These are phyloP conservation scores for Semicossyphus pulcher DNA, from an alignment of 2,113 vertebrate genomes.

Conservation along the genomic window DNA sequence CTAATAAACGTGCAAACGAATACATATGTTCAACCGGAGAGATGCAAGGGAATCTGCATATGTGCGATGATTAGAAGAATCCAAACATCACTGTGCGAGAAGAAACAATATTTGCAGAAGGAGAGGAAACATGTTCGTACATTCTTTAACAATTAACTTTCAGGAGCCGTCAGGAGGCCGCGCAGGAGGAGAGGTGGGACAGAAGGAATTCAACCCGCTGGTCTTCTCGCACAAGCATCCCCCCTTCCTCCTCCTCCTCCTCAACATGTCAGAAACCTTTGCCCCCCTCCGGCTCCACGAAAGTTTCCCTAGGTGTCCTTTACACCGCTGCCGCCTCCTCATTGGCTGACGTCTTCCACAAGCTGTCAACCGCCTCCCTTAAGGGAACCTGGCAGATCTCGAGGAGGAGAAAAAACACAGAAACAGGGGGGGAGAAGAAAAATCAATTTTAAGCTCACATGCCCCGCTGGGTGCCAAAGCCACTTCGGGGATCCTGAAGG, in stretches of 20 bases:
- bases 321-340: conserved; percentile 85
- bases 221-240: conserved; percentile 87
- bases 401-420: conserved; percentile 68
- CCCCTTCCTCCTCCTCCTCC: conserved; percentile 44
- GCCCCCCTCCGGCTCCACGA: conserved; percentile 78
- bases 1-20: conserved; percentile 25
- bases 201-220: conserved; percentile 41
- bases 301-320: conserved; percentile 89
- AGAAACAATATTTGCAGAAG: conserved; percentile 37
- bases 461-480: conserved; percentile 96
- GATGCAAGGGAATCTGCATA: conserved; percentile 36
- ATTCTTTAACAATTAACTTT: conserved; percentile 69
- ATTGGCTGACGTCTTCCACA: conserved; percentile 85
- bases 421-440: conserved; percentile 62
- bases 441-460: conserved; percentile 98
- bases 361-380: conserved; percentile 91
- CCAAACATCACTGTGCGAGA: conserved; percentile 37
- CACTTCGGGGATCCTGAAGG: conserved; percentile 94
- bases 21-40: conserved; percentile 32
- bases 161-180: conserved; percentile 72
- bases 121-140: conserved; percentile 36
- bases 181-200: conserved; percentile 69
- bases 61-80: conserved; percentile 57
- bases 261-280: conserved; percentile 82
- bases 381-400: conserved; percentile 95